Evolutionary conservation across 2,113 vertebrate genomes (phyloP).

Genomic region (Bubo scandiacus): DNA sequence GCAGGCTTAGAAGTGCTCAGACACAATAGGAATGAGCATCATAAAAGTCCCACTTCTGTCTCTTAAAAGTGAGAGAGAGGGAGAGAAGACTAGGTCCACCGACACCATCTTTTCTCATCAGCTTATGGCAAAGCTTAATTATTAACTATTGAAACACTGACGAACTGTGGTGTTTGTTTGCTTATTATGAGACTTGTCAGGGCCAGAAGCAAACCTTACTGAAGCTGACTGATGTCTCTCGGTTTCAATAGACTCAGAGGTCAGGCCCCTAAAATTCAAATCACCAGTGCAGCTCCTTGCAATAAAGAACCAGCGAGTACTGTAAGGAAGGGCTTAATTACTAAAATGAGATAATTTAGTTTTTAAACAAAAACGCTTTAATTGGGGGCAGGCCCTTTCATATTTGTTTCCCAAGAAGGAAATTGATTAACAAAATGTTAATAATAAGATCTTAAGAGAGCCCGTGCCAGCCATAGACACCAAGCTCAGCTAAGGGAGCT

Average conservation of each 20-base stretch:
- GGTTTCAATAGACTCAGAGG: slow-evolving; percentile 39
- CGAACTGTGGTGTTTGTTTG: background rate
- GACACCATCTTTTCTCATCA: background rate
- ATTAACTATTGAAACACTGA: slow-evolving; percentile 22
- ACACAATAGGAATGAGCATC: background rate
- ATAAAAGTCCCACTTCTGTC: background rate
- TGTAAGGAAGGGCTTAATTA: slow-evolving; percentile 2
- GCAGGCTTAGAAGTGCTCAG: background rate
- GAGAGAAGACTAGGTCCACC: background rate
- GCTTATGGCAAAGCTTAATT: slow-evolving; percentile 38
- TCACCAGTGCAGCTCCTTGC: background rate
- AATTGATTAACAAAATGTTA: background rate
- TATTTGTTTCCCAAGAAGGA: slow-evolving; percentile 10
- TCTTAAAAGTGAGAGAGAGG: background rate
- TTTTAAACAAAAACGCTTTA: slow-evolving; percentile 47
- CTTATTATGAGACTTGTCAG: slow-evolving; percentile 7
- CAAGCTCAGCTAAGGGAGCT: background rate
- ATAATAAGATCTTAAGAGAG: background rate
- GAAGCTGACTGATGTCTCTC: slow-evolving; percentile 26
- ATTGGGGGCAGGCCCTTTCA: background rate
- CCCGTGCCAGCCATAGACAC: background rate
- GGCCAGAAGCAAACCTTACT: slow-evolving; percentile 9
- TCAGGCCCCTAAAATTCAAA: slow-evolving; percentile 41
- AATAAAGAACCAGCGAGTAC: background rate
- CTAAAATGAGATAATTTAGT: background rate